A percentile compares a stretch with the other conserved stretches of the same genome.
Conservation (phyloP, 2,888 invertebrate genomes). For the Folsomia manolachei region DNA sequence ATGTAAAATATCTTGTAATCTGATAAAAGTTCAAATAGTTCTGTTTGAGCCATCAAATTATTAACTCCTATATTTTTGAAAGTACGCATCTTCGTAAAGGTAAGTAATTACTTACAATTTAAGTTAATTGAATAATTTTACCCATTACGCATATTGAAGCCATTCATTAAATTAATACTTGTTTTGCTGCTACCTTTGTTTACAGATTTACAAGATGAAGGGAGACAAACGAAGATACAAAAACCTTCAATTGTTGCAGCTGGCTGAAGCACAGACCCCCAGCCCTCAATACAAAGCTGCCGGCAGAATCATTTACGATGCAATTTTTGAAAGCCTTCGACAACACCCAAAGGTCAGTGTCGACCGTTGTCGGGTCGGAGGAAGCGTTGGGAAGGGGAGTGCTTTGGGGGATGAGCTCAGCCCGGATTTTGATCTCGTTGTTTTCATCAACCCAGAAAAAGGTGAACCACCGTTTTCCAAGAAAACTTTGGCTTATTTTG, state of each 20-base stretch:
- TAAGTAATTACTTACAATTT: no score
- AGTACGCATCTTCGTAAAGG: no score
- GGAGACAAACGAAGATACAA: background rate
- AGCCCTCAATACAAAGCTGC: background rate
- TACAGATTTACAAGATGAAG: background rate
- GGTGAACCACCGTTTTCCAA: background rate
- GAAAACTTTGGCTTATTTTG: background rate
- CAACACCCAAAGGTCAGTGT: background rate
- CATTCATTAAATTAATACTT: no score
- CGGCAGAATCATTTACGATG: background rate
- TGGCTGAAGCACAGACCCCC: background rate
- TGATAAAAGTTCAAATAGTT: no score
- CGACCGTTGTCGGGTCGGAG: background rate
- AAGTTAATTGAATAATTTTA: no score
- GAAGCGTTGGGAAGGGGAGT: background rate
- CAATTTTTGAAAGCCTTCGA: background rate
- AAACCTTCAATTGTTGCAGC: background rate
- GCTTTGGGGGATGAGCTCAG: slow-evolving; percentile 6
- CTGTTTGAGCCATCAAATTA: no score
- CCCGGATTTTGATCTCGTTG: background rate
- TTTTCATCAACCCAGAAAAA: background rate
- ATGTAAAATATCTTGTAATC: no score
- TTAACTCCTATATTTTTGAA: no score
- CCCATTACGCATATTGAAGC: no score
- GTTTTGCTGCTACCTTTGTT: no score